Conservation (phyloP, 1,140 invertebrate species). For the Hetaerina americana region DNA sequence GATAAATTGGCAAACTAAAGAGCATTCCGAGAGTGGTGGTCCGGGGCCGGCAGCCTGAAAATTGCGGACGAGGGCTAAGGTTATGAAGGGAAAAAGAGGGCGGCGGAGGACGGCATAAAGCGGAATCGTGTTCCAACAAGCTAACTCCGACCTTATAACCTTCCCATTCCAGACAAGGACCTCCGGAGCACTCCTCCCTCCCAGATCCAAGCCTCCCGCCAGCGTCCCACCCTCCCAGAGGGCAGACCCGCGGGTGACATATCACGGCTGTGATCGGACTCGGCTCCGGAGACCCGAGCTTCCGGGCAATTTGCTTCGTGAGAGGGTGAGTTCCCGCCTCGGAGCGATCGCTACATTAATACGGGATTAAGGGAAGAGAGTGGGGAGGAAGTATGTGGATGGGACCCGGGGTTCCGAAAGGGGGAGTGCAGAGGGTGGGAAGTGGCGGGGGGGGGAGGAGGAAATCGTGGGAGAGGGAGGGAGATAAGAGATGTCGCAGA, state of each 20-base stretch:
- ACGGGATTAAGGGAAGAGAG: neutral
- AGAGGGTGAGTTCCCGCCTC: neutral
- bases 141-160: neutral
- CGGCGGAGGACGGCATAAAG: neutral
- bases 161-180: neutral
- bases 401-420: no score
- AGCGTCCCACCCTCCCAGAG: neutral
- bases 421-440: neutral
- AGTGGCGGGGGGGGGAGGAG: neutral
- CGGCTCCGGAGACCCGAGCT: neutral
- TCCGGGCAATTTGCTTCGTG: neutral
- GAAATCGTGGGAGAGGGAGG: neutral
- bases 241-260: neutral
- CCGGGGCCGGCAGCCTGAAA: no score
- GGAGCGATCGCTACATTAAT: neutral
- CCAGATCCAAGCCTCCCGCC: no score
- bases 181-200: neutral
- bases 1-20: neutral
- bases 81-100: neutral
- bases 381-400: neutral
- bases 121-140: neutral
- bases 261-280: neutral
- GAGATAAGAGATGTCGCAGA: neutral
- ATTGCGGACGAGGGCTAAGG: neutral
- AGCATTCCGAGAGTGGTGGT: neutral